Evolutionary conservation across 2,113 vertebrate genomes (phyloP).

Genomic region (Indri indri): DNA sequence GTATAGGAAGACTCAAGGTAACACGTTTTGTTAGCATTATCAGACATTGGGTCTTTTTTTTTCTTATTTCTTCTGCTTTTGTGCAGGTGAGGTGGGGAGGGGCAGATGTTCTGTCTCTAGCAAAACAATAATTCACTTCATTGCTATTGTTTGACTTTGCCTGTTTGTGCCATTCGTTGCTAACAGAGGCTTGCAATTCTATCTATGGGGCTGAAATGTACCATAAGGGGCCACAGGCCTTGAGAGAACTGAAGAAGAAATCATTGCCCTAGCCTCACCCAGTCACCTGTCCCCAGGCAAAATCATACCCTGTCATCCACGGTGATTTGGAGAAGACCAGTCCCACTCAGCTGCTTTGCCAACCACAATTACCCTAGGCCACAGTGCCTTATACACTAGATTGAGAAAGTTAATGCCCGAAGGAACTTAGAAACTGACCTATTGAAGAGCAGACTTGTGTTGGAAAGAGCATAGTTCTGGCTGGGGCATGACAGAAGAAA

Average conservation of each 20-base stretch:
- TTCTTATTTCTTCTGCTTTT: not conserved
- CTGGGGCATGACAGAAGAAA: not conserved
- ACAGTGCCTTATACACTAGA: not conserved
- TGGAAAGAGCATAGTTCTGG: not conserved
- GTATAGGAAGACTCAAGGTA: not conserved
- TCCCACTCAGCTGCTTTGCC: not conserved
- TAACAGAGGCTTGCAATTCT: not conserved
- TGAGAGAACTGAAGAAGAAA: not conserved
- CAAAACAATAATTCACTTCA: not conserved
- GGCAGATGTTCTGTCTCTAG: not conserved
- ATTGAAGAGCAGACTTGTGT: not conserved
- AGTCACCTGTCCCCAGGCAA: not conserved
- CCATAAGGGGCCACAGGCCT: not conserved
- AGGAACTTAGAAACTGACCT: not conserved
- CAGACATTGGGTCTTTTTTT: not conserved
- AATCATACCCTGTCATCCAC: not conserved
- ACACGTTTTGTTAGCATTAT: not conserved
- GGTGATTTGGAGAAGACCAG: not conserved
- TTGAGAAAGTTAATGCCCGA: not conserved
- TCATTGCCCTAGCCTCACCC: not conserved
- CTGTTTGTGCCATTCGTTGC: not conserved
- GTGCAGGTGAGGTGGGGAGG: not conserved
- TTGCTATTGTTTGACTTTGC: not conserved
- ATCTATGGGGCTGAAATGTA: not conserved
- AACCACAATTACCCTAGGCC: not conserved